Conservation (phyloP, 2,113 vertebrate genomes). For the Prionailurus bengalensis region DNA sequence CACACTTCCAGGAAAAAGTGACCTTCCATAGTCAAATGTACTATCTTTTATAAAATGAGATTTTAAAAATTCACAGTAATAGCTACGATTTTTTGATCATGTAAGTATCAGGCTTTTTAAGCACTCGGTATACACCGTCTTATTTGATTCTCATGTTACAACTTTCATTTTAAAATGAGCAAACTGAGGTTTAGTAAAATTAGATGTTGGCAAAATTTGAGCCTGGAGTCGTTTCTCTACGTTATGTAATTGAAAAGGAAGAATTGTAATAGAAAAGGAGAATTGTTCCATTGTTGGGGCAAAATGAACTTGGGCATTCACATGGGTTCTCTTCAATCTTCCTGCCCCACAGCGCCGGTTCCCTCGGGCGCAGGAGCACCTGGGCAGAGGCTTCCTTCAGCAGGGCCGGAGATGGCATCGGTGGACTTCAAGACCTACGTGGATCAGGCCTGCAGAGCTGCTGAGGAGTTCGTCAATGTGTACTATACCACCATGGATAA, state of each 20-base stretch:
- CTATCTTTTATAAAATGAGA: neutral
- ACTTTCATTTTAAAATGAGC: neutral
- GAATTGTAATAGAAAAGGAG: neutral
- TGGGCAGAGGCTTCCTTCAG: neutral
- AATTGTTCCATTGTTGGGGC: neutral
- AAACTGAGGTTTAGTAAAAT: neutral
- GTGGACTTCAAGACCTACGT: slow-evolving; percentile 96
- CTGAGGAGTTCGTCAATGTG: slow-evolving; percentile 97
- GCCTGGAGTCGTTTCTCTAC: neutral
- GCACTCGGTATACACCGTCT: neutral
- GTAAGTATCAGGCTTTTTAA: neutral
- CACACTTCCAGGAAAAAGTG: neutral
- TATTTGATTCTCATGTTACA: neutral
- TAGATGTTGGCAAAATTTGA: neutral
- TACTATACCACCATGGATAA: slow-evolving; percentile 99
- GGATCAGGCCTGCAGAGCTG: slow-evolving; percentile 97
- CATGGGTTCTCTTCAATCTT: neutral
- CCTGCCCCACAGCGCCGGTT: neutral
- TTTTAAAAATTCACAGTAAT: neutral
- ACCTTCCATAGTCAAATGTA: neutral
- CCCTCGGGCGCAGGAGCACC: too few species aligned
- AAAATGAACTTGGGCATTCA: neutral
- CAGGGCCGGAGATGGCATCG: slow-evolving; percentile 58
- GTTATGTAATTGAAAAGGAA: neutral
- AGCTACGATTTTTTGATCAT: neutral